Evolutionary conservation across 2,797 vertebrate species (phyloP), one percentile per base, ranked within the genome.

Genomic region (Corythornis leucogaster): DNA sequence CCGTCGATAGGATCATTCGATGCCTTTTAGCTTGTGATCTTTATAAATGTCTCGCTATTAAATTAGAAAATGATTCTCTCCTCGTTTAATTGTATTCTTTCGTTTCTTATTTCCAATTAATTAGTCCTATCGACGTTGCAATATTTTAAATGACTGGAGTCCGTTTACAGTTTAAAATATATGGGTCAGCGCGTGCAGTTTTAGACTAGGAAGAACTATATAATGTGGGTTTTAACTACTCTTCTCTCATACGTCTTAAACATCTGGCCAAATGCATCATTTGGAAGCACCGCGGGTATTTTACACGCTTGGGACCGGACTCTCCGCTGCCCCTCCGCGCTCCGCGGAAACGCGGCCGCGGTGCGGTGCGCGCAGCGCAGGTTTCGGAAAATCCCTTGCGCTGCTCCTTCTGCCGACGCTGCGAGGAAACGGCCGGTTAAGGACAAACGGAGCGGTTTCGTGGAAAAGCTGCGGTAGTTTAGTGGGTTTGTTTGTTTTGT

Each of bases 51-150:
- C 96, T 97, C 97, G 96, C 97, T 98, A 97, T 98, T 98, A 98
- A 98, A 98, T 98, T 98, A 98, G 97, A 98, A 98, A 98, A 98
- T 98, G 97, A 98, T 98, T 98, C 98, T 98, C 97, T 98, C 92
- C 98, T 98, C 98, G 96, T 98, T 98, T 98, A 98, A 98, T 98
- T 98, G 97, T 98, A 98, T 97, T 98, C 98, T 97, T 97, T 97
- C 97, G 96, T 98, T 98, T 95, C 96, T 98, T 98, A 97, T 98
- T 98, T 97, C 97, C 97, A 98, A 98, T 98, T 98, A 98, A 98
- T 98, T 98, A 98, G 97, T 97, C 96, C 96, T 97, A 98, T 98
- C 97, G 97, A 98, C 97, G 97, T 98, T 98, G 97, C 97, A 97
- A 97, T 98, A 98, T 98, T 98, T 98, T 98, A 98, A 97, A 96